These are phyloP conservation scores for Protaetia brevitarsis DNA, from an alignment of 1,140 invertebrate species.

Conservation along the genomic window DNA sequence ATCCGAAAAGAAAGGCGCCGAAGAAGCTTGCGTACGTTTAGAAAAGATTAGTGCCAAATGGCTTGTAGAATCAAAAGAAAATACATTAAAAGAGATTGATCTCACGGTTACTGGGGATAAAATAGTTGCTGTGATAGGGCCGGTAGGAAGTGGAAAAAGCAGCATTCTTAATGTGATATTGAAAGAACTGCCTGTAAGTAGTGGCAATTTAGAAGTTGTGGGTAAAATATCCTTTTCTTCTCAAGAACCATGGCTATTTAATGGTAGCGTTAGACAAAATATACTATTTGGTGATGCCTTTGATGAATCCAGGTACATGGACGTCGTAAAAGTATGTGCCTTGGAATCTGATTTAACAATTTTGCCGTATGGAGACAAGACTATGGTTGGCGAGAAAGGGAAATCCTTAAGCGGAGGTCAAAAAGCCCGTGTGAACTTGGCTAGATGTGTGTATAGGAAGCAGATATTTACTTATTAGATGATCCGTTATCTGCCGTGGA, in stretches of 20 bases:
- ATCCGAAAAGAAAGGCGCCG: constrained; percentile 15
- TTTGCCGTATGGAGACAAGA: constrained; percentile 69
- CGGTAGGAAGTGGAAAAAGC: constrained; percentile 80
- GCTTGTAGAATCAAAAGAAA: constrained; percentile 34
- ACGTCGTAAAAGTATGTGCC: constrained; percentile 62
- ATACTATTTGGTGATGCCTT: constrained; percentile 59
- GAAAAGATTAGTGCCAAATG: constrained; percentile 41
- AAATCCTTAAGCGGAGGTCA: constrained; percentile 73
- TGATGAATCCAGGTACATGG: constrained; percentile 57
- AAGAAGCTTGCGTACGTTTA: constrained; percentile 33
- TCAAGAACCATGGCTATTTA: constrained; percentile 77
- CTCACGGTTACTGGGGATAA: constrained; percentile 46
- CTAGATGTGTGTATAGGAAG: constrained; percentile 54
- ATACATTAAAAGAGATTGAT: constrained; percentile 41
- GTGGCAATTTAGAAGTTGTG: constrained; percentile 60
- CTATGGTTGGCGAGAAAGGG: constrained; percentile 80
- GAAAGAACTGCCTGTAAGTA: constrained; percentile 63
- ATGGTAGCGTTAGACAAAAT: constrained; percentile 59
- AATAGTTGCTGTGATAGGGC: constrained; percentile 72
- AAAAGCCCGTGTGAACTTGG: constrained; percentile 75
- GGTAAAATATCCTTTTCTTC: constrained; percentile 77
- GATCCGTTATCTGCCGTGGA: constrained; percentile 69
- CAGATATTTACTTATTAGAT: constrained; percentile 71
- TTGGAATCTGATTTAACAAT: constrained; percentile 68
- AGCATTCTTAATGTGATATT: constrained; percentile 70